Percentiles rank a stretch among this genome's conserved stretches.
These are phyloP conservation scores for Psylliodes chrysocephalus DNA, from an alignment of 2,888 invertebrate species.

Conservation along the genomic window DNA sequence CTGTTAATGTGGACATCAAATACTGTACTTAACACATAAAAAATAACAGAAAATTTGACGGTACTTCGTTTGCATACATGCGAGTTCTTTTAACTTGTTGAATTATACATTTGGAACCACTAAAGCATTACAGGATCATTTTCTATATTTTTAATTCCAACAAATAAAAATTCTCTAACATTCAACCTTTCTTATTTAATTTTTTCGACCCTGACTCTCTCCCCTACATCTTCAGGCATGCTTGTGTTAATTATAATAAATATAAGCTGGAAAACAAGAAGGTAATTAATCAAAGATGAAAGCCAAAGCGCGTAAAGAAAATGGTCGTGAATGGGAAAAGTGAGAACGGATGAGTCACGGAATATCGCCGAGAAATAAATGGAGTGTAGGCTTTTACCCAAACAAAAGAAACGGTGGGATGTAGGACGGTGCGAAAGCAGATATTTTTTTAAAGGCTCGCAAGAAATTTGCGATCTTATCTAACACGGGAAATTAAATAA, in stretches of 20 bases:
- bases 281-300: slow-evolving; percentile 43
- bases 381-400: slow-evolving; percentile 23
- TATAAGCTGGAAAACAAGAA: slow-evolving; percentile 37
- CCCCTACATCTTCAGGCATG: slow-evolving; percentile 14
- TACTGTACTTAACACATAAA: too few species aligned
- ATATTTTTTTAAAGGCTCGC: background rate
- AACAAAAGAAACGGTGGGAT: slow-evolving; percentile 3
- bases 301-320: slow-evolving; percentile 41
- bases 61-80: too few species aligned
- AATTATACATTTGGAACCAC: too few species aligned
- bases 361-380: slow-evolving; percentile 36
- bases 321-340: slow-evolving; percentile 42
- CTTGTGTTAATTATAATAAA: slow-evolving; percentile 37
- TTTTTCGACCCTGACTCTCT: too few species aligned
- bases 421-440: slow-evolving; percentile 3
- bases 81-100: too few species aligned
- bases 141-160: too few species aligned
- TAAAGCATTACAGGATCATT: too few species aligned
- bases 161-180: too few species aligned
- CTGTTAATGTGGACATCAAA: too few species aligned
- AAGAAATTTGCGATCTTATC: slow-evolving; percentile 1
- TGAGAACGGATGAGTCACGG: slow-evolving; percentile 41
- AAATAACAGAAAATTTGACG: too few species aligned
- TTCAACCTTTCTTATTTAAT: too few species aligned
- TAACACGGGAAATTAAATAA: slow-evolving; percentile 2